A percentile compares a stretch with the other conserved stretches of the same genome.
Evolutionary conservation across 2,113 vertebrate genomes (phyloP).

Genomic region (Tragelaphus buxtoni): DNA sequence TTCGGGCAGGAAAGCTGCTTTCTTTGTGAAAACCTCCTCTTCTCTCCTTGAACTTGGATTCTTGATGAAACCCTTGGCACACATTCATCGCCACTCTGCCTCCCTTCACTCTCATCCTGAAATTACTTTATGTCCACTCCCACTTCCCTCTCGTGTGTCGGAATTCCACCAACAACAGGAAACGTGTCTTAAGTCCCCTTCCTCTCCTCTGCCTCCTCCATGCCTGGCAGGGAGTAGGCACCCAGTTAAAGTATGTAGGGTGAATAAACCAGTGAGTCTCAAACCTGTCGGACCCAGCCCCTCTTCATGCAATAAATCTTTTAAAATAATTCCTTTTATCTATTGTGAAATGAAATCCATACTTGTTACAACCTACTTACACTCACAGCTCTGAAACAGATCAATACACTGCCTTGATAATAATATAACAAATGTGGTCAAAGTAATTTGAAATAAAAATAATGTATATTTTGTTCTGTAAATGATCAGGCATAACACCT

Average conservation of each 20-base stretch:
- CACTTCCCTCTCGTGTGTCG: background rate
- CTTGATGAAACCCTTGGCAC: background rate
- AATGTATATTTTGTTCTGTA: background rate
- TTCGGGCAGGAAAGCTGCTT: background rate
- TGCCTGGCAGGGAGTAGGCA: background rate
- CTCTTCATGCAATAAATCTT: background rate
- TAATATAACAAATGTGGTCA: background rate
- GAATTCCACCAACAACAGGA: background rate
- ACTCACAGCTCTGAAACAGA: background rate
- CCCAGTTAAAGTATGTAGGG: background rate
- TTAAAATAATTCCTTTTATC: background rate
- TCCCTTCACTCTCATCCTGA: accelerated
- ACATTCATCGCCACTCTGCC: accelerated
- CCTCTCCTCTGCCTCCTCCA: background rate
- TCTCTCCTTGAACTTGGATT: background rate
- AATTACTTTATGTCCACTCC: accelerated
- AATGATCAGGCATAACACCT: background rate
- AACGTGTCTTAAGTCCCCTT: background rate
- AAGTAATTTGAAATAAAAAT: background rate
- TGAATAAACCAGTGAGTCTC: background rate
- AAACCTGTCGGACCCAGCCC: background rate
- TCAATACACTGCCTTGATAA: background rate
- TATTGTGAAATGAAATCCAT: background rate
- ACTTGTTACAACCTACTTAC: background rate
- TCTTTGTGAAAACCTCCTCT: background rate